phyloP scores from a whole-genome alignment of 2,113 vertebrate species.

The Corythornis cristatus region DNA sequence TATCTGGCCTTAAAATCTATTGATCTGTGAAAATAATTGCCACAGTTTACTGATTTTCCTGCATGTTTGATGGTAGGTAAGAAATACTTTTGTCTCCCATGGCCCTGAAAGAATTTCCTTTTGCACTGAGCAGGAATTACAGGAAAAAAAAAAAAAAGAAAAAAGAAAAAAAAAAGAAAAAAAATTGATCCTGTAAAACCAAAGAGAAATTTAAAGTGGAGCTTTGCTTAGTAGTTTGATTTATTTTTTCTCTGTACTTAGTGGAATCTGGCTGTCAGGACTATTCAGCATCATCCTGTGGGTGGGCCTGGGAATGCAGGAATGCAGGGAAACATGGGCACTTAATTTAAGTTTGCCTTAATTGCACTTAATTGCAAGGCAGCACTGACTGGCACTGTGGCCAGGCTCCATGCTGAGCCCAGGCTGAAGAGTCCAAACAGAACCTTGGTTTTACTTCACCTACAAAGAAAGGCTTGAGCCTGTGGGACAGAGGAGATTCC shows the following conservation, averaged over 20 bases:
- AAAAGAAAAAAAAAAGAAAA: neutral
- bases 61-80: neutral
- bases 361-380: neutral
- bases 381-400: neutral
- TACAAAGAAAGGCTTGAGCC: neutral
- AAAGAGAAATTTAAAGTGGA: neutral
- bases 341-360: neutral
- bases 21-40: constrained; percentile 22
- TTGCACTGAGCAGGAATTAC: neutral
- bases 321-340: neutral
- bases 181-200: neutral
- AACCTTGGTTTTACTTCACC: neutral
- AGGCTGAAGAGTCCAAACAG: neutral
- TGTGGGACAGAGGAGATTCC: neutral
- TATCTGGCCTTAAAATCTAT: constrained; percentile 38
- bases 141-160: neutral
- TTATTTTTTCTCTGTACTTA: neutral
- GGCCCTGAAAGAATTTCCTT: constrained; percentile 8
- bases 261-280: neutral
- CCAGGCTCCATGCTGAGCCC: neutral
- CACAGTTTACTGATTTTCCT: constrained; percentile 13
- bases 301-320: neutral
- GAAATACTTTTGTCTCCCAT: neutral
- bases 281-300: neutral
- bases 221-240: neutral